These are phyloP conservation scores for Pachydiplax longipennis DNA, from an alignment of 2,888 invertebrate species.

Conservation along the genomic window DNA sequence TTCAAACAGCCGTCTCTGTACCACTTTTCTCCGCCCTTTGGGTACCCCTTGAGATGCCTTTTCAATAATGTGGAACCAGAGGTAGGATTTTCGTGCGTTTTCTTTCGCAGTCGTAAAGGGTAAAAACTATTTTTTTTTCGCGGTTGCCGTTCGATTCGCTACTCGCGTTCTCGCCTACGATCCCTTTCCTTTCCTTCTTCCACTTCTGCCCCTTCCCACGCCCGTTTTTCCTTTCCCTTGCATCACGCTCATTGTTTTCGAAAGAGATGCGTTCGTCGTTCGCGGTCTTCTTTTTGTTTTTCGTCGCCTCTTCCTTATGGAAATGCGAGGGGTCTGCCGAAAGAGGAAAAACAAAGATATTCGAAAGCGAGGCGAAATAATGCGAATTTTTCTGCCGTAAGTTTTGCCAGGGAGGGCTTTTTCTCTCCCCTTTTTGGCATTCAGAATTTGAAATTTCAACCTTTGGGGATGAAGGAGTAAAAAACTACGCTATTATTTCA, in stretches of 20 bases:
- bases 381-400: neutral
- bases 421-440: neutral
- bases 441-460: neutral
- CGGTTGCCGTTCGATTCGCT: neutral
- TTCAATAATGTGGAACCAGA: constrained; percentile 24
- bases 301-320: constrained; percentile 21
- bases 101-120: neutral
- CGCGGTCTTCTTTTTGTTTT: constrained; percentile 3
- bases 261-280: neutral
- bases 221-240: no score
- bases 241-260: constrained; percentile 18
- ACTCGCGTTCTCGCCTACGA: neutral
- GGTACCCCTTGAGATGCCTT: neutral
- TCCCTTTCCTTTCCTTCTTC: no score
- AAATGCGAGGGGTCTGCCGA: constrained; percentile 4
- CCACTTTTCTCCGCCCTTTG: neutral
- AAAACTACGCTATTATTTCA: neutral
- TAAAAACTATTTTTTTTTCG: neutral
- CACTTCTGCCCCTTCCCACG: neutral
- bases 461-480: neutral
- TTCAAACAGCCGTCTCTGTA: neutral
- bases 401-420: neutral
- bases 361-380: neutral
- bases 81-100: neutral
- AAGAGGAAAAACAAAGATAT: neutral